Base-by-base conservation (phyloP, 2,888 invertebrate genomes). In the Oscheius myriophilus region DNA sequence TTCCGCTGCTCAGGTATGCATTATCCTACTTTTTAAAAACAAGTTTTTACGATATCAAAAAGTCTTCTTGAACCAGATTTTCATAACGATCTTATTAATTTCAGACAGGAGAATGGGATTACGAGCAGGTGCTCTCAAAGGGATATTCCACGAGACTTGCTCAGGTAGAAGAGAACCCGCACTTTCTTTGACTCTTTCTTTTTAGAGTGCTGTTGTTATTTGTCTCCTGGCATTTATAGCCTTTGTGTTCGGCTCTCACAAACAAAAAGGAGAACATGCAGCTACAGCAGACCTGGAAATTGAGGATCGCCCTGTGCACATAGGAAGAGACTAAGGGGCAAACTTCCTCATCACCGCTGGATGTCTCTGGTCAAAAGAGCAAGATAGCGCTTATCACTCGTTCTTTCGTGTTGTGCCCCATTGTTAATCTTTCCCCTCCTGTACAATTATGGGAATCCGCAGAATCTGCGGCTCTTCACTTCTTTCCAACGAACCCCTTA, bases 241-340 rank as follows among this genome's bases (percentile, higher is more conserved):
- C 49, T 85, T 84, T 61, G 68, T 75, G 6, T 61, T 74, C 26
- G 82, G 77, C 26, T 82, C 83, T 14, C 80, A 82, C 70, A 86
- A 85, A 63, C 85, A 85, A 65, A 84, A 78, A 63, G 85, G 84
- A 18, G 81, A 79, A 16, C 66, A 82, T 23, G 85, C 85, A 6
- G 85, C 85, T 2, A 84, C 85, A 14, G 79, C 79, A 3, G 85
- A 86, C 49, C 74, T 85, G 52, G 85, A 85, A 67, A 82, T 85
- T 59, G 85, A 85, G 66, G 85, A 85, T 54, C 51, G 83, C 45
- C 78, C 80, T 33, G 72, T 81, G 49, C 82, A 84, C 62, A 75
- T 82, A 41, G 82, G 82, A 67, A 76, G 84, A 9, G 41, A 25
- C 11, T 58, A 42, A 45, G 23, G 33, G 9, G 9, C 42, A 16